phyloP scores from a whole-genome alignment of 2,888 invertebrate species.

The Chrysomela aeneicollis region DNA sequence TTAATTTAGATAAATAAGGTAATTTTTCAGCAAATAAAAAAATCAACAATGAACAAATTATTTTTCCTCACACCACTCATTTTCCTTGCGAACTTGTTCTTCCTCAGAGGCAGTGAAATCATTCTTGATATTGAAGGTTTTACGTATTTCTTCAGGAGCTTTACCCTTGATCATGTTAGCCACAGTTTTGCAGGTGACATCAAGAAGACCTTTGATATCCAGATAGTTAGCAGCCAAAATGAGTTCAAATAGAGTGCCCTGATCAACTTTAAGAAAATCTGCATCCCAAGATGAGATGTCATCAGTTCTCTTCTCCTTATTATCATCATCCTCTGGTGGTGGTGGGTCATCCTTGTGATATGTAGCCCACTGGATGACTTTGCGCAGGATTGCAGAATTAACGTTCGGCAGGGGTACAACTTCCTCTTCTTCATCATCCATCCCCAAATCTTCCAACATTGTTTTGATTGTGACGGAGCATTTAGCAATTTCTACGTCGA shows the following conservation, averaged over 20 bases:
- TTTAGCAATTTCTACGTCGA: constrained; percentile 96
- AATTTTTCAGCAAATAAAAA: constrained; percentile 1
- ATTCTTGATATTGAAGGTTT: constrained; percentile 96
- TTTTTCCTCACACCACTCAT: constrained; percentile 94
- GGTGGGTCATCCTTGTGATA: constrained; percentile 96
- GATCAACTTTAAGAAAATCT: constrained; percentile 98
- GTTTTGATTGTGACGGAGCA: constrained; percentile 98
- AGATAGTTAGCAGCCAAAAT: constrained; percentile 97
- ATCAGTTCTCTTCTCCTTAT: constrained; percentile 97
- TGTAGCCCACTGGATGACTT: constrained; percentile 92
- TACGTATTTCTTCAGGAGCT: constrained; percentile 96
- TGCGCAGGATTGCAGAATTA: constrained; percentile 94
- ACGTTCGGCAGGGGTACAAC: constrained; percentile 97
- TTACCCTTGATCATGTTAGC: constrained; percentile 99
- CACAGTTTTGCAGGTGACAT: constrained; percentile 98
- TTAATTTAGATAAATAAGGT: constrained; percentile 3
- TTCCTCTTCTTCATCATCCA: constrained; percentile 93
- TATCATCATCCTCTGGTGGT: constrained; percentile 95
- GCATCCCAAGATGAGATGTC: constrained; percentile 99
- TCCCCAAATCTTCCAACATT: constrained; percentile 93
- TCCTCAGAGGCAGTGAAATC: constrained; percentile 96
- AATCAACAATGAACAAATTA: constrained; percentile 55
- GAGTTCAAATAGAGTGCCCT: constrained; percentile 94
- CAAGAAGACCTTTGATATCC: constrained; percentile 93
- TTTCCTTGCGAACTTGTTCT: constrained; percentile 96